A percentile compares a stretch with the other conserved stretches of the same genome.
Conservation (phyloP, 2,797 vertebrate genomes). For the Sparidentex hasta region DNA sequence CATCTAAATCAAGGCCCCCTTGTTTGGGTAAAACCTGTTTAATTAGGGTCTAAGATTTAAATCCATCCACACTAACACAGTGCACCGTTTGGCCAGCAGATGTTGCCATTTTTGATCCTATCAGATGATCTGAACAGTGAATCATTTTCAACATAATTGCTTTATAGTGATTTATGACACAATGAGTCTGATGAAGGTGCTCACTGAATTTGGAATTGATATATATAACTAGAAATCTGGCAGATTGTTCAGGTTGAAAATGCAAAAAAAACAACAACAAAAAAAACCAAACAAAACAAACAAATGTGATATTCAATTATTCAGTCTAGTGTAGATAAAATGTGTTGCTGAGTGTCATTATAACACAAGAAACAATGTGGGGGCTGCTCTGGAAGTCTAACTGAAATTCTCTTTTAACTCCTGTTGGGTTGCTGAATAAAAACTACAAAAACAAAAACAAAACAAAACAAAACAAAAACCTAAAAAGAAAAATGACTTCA, state of each 20-base stretch:
- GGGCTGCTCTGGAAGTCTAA: slow-evolving; percentile 13
- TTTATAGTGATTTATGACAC: background rate
- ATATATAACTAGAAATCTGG: background rate
- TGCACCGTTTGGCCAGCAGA: background rate
- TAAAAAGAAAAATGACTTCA: slow-evolving; percentile 19
- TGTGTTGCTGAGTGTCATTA: background rate
- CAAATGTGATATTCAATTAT: background rate
- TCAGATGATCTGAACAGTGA: background rate
- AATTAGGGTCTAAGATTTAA: background rate
- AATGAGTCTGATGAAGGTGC: background rate
- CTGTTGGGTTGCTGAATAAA: slow-evolving; percentile 33
- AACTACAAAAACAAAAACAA: no score
- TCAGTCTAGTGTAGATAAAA: background rate
- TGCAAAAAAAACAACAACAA: no score
- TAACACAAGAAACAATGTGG: background rate
- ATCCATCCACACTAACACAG: background rate
- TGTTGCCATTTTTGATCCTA: background rate
- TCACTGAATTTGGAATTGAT: background rate
- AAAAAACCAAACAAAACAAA: background rate
- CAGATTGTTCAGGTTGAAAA: background rate
- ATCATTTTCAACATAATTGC: background rate
- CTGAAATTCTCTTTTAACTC: slow-evolving; percentile 23
- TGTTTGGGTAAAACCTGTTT: background rate
- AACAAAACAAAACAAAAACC: no score
- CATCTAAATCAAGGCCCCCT: no score